Base-by-base conservation (phyloP, 2,797 vertebrate genomes). In the Artibeus lituratus region DNA sequence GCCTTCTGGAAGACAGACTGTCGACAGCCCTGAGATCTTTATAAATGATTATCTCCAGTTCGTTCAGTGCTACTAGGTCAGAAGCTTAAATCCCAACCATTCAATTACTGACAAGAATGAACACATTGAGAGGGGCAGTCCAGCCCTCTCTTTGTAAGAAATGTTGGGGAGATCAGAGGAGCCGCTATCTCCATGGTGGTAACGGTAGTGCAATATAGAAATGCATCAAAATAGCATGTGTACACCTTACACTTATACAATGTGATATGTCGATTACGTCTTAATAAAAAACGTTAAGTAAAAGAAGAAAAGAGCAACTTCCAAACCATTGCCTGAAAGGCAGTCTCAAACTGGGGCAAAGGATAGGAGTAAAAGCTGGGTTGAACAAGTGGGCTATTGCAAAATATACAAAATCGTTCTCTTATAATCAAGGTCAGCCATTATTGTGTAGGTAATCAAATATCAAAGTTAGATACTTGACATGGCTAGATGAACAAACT, bases 11-110 rank as follows among this genome's bases (percentile, higher is more conserved):
- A 47, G 83, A 57, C 32, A 59, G 39, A 49, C 2, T 51, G n/a
- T 0, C 53, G 2, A 78, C 5, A 42, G 11, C 10, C 76, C 37
- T 76, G 35, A 87, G 6, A 10, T 49, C 47, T 80, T 67, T 92
- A n/a, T 5, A 67, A 81, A 82, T 42, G 11, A 65, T 76, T 83
- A 70, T 83, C 86, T 76, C 35, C 91, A 86, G 39, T 55, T 73
- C 91, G 49, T 76, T 90, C 82, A 92, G 85, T 95, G 21, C 26
- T 59, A 90, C 35, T 72, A 69, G 69, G 69, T 67, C 53, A 92
- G 67, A 88, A 78, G 62, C 39, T 92, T 86, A 86, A 21, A 70
- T 74, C 26, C 12, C 39, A 78, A 74, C 32, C 44, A 57, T 86
- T 91, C 67, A 74, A 87, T 73, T 87, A 39, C 2, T 65, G 44